Evolutionary conservation across 2,113 vertebrate species (phyloP).

Genomic region (Martes martes): DNA sequence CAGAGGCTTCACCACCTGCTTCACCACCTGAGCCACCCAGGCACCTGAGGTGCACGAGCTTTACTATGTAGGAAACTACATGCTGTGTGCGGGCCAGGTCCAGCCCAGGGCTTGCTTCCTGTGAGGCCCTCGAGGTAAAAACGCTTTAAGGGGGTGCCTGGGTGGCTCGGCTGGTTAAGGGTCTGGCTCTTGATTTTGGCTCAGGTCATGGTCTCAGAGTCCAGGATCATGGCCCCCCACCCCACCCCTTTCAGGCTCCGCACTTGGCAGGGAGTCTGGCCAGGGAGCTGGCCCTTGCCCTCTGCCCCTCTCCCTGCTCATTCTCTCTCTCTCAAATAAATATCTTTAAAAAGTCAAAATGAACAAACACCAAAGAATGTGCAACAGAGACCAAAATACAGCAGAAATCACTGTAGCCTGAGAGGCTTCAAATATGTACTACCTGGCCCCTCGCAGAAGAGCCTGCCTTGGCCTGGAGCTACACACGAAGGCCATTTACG

Average conservation of each 20-base stretch:
- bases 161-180: background rate
- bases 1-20: too few species aligned
- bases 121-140: background rate
- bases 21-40: too few species aligned
- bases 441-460: background rate
- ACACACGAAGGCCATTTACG: accelerated
- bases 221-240: background rate
- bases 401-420: background rate
- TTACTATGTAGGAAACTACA: background rate
- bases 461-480: background rate
- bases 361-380: background rate
- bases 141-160: background rate
- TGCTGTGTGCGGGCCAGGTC: background rate
- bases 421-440: background rate
- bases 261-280: background rate
- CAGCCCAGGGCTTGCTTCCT: background rate
- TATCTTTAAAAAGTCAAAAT: background rate
- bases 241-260: background rate
- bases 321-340: background rate
- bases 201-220: background rate
- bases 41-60: too few species aligned
- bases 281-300: too few species aligned
- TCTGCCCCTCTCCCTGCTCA: background rate
- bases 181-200: background rate
- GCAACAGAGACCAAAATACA: background rate